phyloP scores from a whole-genome alignment of 2,888 invertebrate species.

The Itoplectis maculator region DNA sequence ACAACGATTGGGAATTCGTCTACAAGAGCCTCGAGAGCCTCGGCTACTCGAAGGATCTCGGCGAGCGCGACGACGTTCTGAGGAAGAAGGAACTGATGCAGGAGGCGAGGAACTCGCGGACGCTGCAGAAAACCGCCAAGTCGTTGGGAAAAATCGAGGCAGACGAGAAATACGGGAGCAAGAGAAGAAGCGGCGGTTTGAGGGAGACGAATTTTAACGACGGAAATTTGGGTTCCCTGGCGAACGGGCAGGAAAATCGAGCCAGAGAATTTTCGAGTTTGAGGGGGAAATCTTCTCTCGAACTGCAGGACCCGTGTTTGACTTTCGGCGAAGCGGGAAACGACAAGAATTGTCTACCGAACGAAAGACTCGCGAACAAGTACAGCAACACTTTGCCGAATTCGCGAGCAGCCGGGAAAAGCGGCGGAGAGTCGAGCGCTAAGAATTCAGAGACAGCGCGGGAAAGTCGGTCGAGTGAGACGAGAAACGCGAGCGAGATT shows the following conservation, averaged over 20 bases:
- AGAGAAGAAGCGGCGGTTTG: constrained; percentile 24
- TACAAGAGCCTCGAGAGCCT: constrained; percentile 91
- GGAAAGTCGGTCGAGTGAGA: too few species aligned
- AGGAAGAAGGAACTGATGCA: constrained; percentile 79
- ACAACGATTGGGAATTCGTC: constrained; percentile 93
- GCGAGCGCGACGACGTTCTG: constrained; percentile 88
- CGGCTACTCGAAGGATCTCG: constrained; percentile 88
- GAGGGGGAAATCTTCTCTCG: constrained; percentile 49
- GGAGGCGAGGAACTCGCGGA: constrained; percentile 45
- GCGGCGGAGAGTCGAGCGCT: not conserved
- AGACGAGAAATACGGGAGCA: constrained; percentile 56
- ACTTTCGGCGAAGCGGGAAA: not conserved
- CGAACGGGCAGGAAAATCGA: constrained; percentile 53
- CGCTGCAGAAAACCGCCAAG: constrained; percentile 66
- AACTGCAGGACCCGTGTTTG: constrained; percentile 35
- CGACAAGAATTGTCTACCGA: constrained; percentile 31
- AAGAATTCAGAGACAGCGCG: constrained; percentile 82
- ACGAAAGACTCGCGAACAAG: constrained; percentile 69
- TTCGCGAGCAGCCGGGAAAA: constrained; percentile 41
- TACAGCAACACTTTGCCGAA: constrained; percentile 73
- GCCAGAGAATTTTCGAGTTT: not conserved
- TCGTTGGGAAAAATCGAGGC: constrained; percentile 67
- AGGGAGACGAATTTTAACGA: constrained; percentile 49
- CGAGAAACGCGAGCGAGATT: too few species aligned
- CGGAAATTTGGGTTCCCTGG: constrained; percentile 16